phyloP scores from a whole-genome alignment of 2,888 invertebrate species.

The Calliphora vomitoria region DNA sequence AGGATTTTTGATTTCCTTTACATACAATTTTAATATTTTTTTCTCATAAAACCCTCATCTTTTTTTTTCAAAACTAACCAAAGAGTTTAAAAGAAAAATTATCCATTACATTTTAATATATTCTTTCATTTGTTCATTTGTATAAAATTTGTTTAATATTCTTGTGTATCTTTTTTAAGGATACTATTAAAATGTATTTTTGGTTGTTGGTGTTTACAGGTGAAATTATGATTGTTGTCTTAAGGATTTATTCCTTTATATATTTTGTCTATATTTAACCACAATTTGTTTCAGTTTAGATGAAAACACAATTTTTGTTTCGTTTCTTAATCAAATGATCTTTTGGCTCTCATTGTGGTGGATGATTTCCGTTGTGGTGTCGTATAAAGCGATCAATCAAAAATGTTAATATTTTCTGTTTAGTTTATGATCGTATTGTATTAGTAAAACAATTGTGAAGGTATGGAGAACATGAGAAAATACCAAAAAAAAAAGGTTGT shows the following conservation, averaged over 20 bases:
- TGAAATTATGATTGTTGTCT: slow-evolving; percentile 58
- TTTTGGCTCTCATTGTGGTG: slow-evolving; percentile 21
- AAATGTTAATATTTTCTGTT: slow-evolving; percentile 79
- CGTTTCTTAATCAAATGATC: slow-evolving; percentile 66
- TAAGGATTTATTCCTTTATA: slow-evolving; percentile 32
- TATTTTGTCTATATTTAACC: slow-evolving; percentile 41
- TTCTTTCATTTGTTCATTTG: slow-evolving; percentile 56
- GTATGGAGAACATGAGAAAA: slow-evolving; percentile 12
- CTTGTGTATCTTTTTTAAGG: slow-evolving; percentile 26
- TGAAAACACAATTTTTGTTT: slow-evolving; percentile 42
- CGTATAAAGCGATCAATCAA: slow-evolving; percentile 83
- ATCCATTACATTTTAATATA: slow-evolving; percentile 68
- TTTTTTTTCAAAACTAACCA: slow-evolving; percentile 24
- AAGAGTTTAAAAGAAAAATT: slow-evolving; percentile 57
- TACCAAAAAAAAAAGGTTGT: slow-evolving; percentile 65
- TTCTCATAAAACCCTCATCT: slow-evolving; percentile 53
- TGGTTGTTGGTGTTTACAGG: slow-evolving; percentile 57
- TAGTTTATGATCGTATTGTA: slow-evolving; percentile 63
- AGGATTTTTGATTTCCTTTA: slow-evolving; percentile 41
- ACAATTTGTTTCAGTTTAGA: slow-evolving; percentile 68
- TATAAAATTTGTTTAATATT: slow-evolving; percentile 61
- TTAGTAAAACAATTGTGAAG: slow-evolving; percentile 51
- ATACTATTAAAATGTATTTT: slow-evolving; percentile 1
- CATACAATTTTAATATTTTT: slow-evolving; percentile 3
- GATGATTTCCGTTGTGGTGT: slow-evolving; percentile 61